Conservation (phyloP, 2,888 invertebrate genomes). For the Andrena minutula region DNA sequence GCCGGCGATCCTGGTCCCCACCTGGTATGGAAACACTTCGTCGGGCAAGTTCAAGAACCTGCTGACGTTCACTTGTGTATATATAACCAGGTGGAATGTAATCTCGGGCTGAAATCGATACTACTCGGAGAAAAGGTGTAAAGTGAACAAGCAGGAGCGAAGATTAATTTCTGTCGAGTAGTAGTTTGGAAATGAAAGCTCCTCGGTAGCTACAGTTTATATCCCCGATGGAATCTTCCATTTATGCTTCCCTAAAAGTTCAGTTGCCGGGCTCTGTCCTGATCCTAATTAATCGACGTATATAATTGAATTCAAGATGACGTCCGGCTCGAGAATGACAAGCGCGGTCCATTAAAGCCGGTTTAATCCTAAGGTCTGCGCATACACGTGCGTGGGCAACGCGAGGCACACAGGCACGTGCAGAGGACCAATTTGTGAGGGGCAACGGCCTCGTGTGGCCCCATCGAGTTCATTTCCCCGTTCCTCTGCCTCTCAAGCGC, state of each 20-base stretch:
- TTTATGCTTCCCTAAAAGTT: background rate
- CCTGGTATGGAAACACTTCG: constrained; percentile 70
- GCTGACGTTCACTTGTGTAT: constrained; percentile 45
- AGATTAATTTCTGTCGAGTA: background rate
- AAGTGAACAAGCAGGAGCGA: background rate
- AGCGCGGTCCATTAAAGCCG: background rate
- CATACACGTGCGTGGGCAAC: background rate
- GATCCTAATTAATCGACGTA: background rate
- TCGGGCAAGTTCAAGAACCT: constrained; percentile 79
- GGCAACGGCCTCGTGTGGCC: constrained; percentile 78
- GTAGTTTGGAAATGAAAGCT: background rate
- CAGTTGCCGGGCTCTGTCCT: too few species aligned
- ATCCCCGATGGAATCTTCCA: background rate
- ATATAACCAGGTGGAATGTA: constrained; percentile 19
- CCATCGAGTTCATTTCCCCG: constrained; percentile 73
- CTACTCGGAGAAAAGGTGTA: background rate
- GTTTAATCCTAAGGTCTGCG: constrained; percentile 13
- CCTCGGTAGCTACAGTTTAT: background rate
- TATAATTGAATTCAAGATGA: constrained; percentile 8
- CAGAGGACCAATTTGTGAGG: constrained; percentile 69
- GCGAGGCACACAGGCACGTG: background rate
- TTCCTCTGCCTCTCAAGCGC: constrained; percentile 56
- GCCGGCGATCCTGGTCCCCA: constrained; percentile 73
- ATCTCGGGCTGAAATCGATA: constrained; percentile 32
- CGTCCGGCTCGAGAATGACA: background rate